Base-by-base conservation (phyloP, 2,113 vertebrate genomes). In the Leucopternis melanops region DNA sequence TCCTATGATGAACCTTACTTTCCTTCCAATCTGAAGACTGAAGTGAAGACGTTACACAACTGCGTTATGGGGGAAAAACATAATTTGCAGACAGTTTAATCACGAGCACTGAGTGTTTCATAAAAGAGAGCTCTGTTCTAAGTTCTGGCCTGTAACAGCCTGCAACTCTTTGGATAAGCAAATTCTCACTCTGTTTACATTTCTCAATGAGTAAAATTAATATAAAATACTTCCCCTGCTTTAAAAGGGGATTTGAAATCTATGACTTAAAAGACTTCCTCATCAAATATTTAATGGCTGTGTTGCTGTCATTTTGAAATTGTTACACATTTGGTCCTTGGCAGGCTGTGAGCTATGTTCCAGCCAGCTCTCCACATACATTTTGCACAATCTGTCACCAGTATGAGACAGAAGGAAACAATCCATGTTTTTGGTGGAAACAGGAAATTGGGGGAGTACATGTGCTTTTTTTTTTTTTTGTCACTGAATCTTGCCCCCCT, bases 371-470 rank as follows among this genome's bases (percentile, higher is more conserved):
- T 93, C 90, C 87, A 90, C 94, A 94, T 94, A 95, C 63, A 90
- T 92, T 96, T 95, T 96, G 75, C 84, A 96, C 91, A 97, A 95
- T 96, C 95, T 97, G 96, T 95, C 95, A 95, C 87, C 84, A 90
- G 81, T 55, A 93, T 52, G 50, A 97, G 81, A 96, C 94, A 97
- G 94, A 96, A 95, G 81, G 91, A 97, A 97, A 94, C 55, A 87
- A 91, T 78, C 45, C 78, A 74, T 86, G 74, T 22, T 92, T 96
- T 95, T 23, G 82, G 74, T 73, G 71, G 89, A 95, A 97, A 90
- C 62, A 90, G 81, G 84, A 97, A 91, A 92, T 13, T 89, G 54
- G n/a, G 80, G 38, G 54, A 91, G 36, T 63, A 72, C 9, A 45
- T 40, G 59, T 34, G 55, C 31, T 27, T 45, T 5, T 10, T 75